Evolutionary conservation across 2,888 invertebrate species (phyloP), one percentile per base, ranked within the genome.

Genomic region (Trichogramma dendrolimi): DNA sequence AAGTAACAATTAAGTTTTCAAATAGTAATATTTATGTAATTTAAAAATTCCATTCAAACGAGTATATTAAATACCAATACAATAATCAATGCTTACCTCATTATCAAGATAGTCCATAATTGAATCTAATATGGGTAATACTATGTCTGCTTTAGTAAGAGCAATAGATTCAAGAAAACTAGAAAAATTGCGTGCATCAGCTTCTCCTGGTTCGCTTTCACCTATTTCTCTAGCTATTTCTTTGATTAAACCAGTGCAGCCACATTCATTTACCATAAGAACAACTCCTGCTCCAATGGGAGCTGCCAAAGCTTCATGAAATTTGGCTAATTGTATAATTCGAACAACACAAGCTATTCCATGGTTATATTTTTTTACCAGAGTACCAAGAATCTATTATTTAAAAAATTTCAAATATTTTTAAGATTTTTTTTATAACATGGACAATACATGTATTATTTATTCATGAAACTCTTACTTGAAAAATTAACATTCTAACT

Each of bases 351-450:
- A 92, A 42, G 87, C 85, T 50, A 89, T 84, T 0, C 90, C 90
- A 80, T 95, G 92, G 74, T 91, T 92, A 75, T 92, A 93, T 56
- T 85, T 86, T 75, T 91, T 92, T 27, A 94, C 86, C 51, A 94
- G 83, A 4, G 86, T 83, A 10, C 92, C 94, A 62, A 96, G 81
- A 47, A 94, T 85, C 82, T 92, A 89, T 88, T 5, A 67, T 27
- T 27, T 27, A 27, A 27, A 27, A 27, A 27, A 27, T 27, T 27
- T 27, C 27, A 58, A 53, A 60, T 7, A 14, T 46, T 57, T 50
- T 41, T 48, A 4, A 49, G 43, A 53, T 43, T 55, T 54, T 48
- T 27, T 14, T 42, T 11, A 44, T 46, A 55, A 27, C 27, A 41
- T 41, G 10, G 39, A 10, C 11, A 11, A 52, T 5, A 40, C 11